Evolutionary conservation across 2,888 invertebrate genomes (phyloP), one percentile per base, ranked within the genome.

Genomic region (Caenorhabditis drosophilae): DNA sequence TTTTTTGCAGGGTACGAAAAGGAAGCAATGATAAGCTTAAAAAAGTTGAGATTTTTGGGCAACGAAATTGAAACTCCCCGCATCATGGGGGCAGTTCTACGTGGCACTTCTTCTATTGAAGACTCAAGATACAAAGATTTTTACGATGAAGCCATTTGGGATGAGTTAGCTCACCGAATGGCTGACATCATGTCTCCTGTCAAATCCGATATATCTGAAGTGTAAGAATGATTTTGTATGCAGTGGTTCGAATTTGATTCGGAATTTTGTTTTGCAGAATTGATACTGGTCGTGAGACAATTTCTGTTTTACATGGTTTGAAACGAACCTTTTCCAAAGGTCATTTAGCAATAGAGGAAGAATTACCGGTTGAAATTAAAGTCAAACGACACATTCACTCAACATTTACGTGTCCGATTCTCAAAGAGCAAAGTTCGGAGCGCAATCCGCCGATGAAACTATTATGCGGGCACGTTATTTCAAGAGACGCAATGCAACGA

Each of bases 391-490:
- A 91, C 81, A 95, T 93, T 85, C 98, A 98, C 87, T 97, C 96
- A 6, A 92, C 96, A 83, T 98, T 98, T 87, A 95, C 97, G 22
- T 99, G 98, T 85, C 98, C 98, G 9, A 98, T 98, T 81, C 88
- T 98, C 64, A 89, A 96, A 54, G 96, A 96, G 84, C 97, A 97
- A 85, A 92, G 93, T 42, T 92, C 93, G 0, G 93, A 94, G 76
- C 89, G 89, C 76, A 98, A 98, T 88, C 98, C 98, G 56, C 97
- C 98, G 16, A 95, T 98, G 91, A 89, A 93, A 72, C 88, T 98
- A 66, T 89, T 92, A 2, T 98, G 98, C 85, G 98, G 98, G 2
- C 98, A 98, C 87, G 96, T 97, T 64, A 97, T 98, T 81, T 95
- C 95, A 2, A 88, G 91, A 74, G 98, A 99, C 87, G 98, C 98